phyloP scores from a whole-genome alignment of 2,797 vertebrate species.

The Argyrosomus regius region DNA sequence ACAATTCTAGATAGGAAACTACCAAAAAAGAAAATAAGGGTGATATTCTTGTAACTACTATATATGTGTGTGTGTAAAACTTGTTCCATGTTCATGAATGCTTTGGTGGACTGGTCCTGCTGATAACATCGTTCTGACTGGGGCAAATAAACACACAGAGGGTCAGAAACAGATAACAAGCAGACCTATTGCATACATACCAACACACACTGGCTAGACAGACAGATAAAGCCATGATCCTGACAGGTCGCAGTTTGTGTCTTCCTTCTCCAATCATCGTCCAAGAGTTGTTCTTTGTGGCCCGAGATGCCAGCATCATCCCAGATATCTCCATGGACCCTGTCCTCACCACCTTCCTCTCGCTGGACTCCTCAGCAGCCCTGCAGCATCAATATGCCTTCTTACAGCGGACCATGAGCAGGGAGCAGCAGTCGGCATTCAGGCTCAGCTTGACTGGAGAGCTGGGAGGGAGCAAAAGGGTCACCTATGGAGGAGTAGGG shows the following conservation, averaged over 20 bases:
- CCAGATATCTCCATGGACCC: conserved; percentile 80
- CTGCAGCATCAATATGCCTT: conserved; percentile 71
- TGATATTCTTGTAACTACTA: neutral
- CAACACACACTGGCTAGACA: neutral
- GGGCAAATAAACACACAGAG: conserved; percentile 53
- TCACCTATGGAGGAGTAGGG: conserved; percentile 72
- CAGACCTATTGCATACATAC: conserved; percentile 8
- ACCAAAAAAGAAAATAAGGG: neutral
- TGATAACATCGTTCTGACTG: conserved; percentile 15
- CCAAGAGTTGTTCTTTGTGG: conserved; percentile 74
- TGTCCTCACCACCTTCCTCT: conserved; percentile 73
- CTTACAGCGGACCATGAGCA: conserved; percentile 66
- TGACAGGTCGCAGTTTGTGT: conserved; percentile 56
- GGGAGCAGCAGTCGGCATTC: conserved; percentile 60
- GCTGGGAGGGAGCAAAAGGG: conserved; percentile 60
- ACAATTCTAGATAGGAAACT: neutral
- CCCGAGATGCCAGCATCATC: conserved; percentile 68
- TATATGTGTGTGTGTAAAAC: neutral
- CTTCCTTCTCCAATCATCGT: conserved; percentile 73
- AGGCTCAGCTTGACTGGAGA: conserved; percentile 36
- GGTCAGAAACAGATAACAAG: conserved; percentile 47
- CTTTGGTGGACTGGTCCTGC: neutral
- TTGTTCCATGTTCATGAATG: neutral
- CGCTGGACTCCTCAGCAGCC: conserved; percentile 70
- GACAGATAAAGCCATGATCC: conserved; percentile 65